phyloP scores from a whole-genome alignment of 53 echinoderm and acorn worm species.

The Crossaster papposus region DNA sequence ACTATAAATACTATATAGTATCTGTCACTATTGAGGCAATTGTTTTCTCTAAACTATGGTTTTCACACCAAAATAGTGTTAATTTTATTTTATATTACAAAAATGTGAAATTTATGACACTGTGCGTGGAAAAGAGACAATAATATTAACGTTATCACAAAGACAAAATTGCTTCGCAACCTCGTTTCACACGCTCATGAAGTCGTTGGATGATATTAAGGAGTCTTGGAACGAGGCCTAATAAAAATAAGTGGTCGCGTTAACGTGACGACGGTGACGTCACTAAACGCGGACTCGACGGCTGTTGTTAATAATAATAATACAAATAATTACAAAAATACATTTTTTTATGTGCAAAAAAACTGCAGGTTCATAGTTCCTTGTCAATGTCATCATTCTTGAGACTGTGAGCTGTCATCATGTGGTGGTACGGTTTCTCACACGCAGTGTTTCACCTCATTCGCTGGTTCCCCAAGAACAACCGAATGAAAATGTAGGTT shows the following conservation, averaged over 20 bases:
- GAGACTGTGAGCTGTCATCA: constrained; percentile 18
- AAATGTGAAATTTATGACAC: background rate
- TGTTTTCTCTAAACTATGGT: background rate
- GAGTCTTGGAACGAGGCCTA: background rate
- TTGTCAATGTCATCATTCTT: background rate
- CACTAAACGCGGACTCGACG: background rate
- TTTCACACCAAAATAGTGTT: background rate
- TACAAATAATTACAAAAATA: too few relatives aligned
- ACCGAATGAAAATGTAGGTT: constrained; percentile 96
- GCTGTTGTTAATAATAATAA: too few relatives aligned
- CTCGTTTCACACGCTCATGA: background rate
- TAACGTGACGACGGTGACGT: constrained; percentile 60
- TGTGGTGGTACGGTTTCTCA: constrained; percentile 97
- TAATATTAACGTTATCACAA: background rate
- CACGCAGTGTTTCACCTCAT: constrained; percentile 85
- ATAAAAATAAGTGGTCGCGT: constrained; percentile 42
- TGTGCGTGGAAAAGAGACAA: background rate
- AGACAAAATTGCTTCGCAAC: background rate
- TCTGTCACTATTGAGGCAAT: background rate
- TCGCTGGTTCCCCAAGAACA: constrained; percentile 94
- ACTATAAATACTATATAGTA: background rate
- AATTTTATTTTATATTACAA: background rate
- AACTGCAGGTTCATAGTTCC: too few relatives aligned
- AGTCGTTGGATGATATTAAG: background rate
- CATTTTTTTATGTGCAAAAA: too few relatives aligned